A percentile compares a stretch with the other conserved stretches of the same genome.
Conservation (phyloP, 2,797 vertebrate genomes). For the Fistularia commersonii region DNA sequence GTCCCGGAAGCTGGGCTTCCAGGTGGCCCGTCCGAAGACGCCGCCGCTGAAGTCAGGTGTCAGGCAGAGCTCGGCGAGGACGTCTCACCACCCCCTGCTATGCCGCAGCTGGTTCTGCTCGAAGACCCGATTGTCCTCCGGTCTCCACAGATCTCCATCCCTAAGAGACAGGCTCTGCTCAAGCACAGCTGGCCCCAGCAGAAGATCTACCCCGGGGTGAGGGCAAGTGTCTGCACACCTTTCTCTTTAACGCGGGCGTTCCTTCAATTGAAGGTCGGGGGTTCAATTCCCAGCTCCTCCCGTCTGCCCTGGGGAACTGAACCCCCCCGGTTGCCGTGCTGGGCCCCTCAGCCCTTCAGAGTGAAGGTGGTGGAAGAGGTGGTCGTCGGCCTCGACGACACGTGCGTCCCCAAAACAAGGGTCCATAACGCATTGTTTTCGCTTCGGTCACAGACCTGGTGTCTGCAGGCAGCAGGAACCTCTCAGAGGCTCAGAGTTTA, state of each 20-base stretch:
- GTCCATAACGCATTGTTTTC: no score
- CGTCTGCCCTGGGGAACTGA: no score
- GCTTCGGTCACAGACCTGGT: no score
- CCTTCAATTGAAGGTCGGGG: no score
- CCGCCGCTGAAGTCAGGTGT: constrained; percentile 1
- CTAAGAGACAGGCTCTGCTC: constrained; percentile 48
- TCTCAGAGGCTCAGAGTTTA: no score
- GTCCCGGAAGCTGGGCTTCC: not conserved
- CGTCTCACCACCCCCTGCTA: not conserved
- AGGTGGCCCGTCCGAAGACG: not conserved
- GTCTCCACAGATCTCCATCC: constrained; percentile 66
- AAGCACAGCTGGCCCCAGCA: constrained; percentile 18
- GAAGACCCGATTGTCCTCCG: constrained; percentile 68
- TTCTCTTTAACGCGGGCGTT: constrained; percentile 49
- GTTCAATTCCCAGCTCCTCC: no score
- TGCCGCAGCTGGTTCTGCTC: constrained; percentile 12
- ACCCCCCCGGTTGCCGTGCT: no score
- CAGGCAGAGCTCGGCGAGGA: not conserved
- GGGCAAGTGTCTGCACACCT: not conserved
- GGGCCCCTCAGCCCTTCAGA: no score
- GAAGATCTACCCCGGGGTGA: not conserved
- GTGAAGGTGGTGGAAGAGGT: no score
- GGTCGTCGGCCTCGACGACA: no score
- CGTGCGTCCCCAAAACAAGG: no score
- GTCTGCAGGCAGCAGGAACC: no score